phyloP scores from a whole-genome alignment of 64 coral and sea anemone species.

The Actinia tenebrosa region DNA sequence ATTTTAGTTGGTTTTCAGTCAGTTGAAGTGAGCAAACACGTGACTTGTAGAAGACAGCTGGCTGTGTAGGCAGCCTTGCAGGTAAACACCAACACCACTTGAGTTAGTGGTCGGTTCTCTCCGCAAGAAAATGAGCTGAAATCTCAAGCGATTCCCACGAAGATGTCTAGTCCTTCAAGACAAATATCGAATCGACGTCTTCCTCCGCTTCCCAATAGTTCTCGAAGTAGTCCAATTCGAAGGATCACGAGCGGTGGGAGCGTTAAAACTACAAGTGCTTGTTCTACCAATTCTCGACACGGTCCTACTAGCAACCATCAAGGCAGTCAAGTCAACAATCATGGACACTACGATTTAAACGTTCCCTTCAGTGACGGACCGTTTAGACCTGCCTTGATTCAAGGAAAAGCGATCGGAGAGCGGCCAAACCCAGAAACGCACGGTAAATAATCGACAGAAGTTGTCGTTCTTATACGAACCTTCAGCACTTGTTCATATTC shows the following conservation, averaged over 20 bases:
- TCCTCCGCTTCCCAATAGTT: slow-evolving; percentile 49
- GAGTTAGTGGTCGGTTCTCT: not conserved
- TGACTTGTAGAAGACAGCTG: not conserved
- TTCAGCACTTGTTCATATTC: not conserved
- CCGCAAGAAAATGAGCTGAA: not conserved
- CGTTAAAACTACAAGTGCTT: slow-evolving; percentile 16
- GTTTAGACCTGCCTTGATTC: slow-evolving; percentile 48
- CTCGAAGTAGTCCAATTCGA: slow-evolving; percentile 21
- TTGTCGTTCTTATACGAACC: not conserved
- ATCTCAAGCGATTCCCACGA: not conserved
- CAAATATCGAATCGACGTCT: slow-evolving; percentile 57
- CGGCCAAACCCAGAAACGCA: slow-evolving; percentile 1
- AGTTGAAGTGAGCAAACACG: not conserved
- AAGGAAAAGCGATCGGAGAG: slow-evolving; percentile 55
- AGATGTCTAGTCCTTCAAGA: slow-evolving; percentile 64
- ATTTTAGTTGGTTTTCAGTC: too few relatives aligned
- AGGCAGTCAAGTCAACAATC: slow-evolving; percentile 38
- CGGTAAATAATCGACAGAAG: not conserved
- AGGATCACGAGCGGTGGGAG: slow-evolving; percentile 40
- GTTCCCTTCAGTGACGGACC: slow-evolving; percentile 53
- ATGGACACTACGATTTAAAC: slow-evolving; percentile 56
- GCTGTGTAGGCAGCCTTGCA: not conserved
- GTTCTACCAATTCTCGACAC: slow-evolving; percentile 18
- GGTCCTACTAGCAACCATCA: slow-evolving; percentile 41
- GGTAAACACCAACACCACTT: slow-evolving; percentile 9